Base-by-base conservation (phyloP, 2,113 vertebrate genomes). In the Corythaeola cristata region DNA sequence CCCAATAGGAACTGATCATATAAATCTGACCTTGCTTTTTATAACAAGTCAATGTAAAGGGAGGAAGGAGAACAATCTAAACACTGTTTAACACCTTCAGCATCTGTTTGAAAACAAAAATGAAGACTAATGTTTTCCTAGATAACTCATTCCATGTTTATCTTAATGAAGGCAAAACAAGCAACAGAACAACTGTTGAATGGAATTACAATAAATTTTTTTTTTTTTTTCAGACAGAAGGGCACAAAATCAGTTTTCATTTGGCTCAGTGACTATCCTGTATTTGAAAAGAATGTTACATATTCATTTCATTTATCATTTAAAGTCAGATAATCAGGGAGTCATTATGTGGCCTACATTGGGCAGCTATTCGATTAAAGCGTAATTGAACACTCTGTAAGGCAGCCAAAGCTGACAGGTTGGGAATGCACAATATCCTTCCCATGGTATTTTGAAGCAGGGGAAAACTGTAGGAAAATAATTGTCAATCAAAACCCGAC, bases 301-400 rank as follows among this genome's bases (percentile, higher is more conserved):
- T 99, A 99, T 99, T 99, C 99, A 99, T 99, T 99, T 99, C 99
- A 99, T 99, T 99, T 98, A 99, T 99, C 99, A 99, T 98, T 98
- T 99, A 99, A 99, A 99, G 99, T 99, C 99, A 99, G 99, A 99
- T 99, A 99, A 99, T 99, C 99, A 99, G 99, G 99, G 99, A 99
- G 99, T 99, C 99, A 99, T 99, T 99, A 99, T 98, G 98, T 98
- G 99, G 99, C 98, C 99, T 99, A 98, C 98, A 99, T 98, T 98
- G 98, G 98, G 98, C 98, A 99, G 98, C 99, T 98, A 99, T 99
- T 99, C 98, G 98, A 99, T 99, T 99, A 99, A 98, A 98, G 98
- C 97, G 95, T 99, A 99, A 99, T 99, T 99, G 99, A 99, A 98
- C 98, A 98, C 98, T 98, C 97, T 97, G 97, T 98, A 98, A 97